Evolutionary conservation across 2,888 invertebrate species (phyloP).

Genomic region (Ptychoptera contaminata): DNA sequence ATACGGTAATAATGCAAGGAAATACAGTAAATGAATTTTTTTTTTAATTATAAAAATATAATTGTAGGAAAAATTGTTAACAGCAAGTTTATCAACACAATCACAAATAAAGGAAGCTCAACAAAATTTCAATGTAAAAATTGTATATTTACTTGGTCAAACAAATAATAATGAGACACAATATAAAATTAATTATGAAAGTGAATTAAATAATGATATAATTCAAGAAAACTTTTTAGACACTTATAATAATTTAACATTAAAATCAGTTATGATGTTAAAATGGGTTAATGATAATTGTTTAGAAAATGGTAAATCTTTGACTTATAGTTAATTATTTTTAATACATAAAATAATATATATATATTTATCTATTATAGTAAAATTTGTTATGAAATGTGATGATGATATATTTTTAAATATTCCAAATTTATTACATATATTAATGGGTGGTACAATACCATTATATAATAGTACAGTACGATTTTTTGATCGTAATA

Average conservation of each 20-base stretch:
- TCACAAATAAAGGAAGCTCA: background rate
- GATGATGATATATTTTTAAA: conserved; percentile 81
- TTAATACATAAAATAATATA: background rate
- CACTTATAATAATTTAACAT: conserved; percentile 71
- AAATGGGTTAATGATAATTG: conserved; percentile 66
- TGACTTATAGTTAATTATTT: too few species aligned
- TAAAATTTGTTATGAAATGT: conserved; percentile 62
- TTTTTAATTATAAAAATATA: background rate
- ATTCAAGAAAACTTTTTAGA: conserved; percentile 73
- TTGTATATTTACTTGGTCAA: conserved; percentile 25
- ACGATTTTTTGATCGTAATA: conserved; percentile 20
- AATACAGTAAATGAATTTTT: background rate
- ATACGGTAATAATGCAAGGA: conserved; percentile 1
- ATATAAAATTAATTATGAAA: conserved; percentile 48
- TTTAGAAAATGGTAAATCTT: conserved; percentile 26
- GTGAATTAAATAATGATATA: conserved; percentile 51
- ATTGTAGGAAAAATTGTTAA: background rate
- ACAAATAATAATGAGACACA: conserved; percentile 36
- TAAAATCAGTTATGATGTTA: conserved; percentile 71
- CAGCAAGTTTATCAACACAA: too few species aligned
- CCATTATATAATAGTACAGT: conserved; percentile 29
- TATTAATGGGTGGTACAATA: conserved; percentile 30
- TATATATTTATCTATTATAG: too few species aligned
- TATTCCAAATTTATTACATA: conserved; percentile 45
- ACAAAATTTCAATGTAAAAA: conserved; percentile 15